A percentile compares a stretch with the other conserved stretches of the same genome.
These are phyloP conservation scores for Gymnoscelis rufifasciata DNA, from an alignment of 2,888 invertebrate species.

Conservation along the genomic window DNA sequence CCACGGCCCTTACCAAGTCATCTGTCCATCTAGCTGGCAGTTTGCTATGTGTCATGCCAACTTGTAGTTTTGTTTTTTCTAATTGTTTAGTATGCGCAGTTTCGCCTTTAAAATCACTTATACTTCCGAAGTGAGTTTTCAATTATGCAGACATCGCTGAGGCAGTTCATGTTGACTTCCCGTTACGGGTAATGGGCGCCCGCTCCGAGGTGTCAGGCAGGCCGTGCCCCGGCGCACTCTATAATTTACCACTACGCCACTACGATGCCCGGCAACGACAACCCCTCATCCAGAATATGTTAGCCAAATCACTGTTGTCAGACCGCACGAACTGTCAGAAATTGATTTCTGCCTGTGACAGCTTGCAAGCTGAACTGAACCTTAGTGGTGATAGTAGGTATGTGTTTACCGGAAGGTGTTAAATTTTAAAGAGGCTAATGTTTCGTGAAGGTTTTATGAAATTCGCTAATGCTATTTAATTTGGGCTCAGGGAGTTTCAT, in stretches of 20 bases:
- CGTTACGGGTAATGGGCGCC: constrained; percentile 64
- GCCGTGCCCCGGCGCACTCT: constrained; percentile 49
- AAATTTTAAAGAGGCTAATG: too few species aligned
- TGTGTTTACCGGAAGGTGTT: too few species aligned
- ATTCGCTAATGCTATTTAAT: too few species aligned
- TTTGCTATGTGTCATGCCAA: too few species aligned
- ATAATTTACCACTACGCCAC: constrained; percentile 52
- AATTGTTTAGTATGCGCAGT: too few species aligned
- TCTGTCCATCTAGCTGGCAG: too few species aligned
- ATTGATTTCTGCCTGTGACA: constrained; percentile 23
- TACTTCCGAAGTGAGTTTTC: background rate
- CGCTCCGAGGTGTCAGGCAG: constrained; percentile 61
- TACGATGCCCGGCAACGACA: constrained; percentile 42
- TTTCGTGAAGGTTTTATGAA: too few species aligned
- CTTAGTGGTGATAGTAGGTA: too few species aligned
- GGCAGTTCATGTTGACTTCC: constrained; percentile 35
- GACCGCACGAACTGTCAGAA: constrained; percentile 21
- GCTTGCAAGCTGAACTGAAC: background rate
- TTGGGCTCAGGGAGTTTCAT: too few species aligned
- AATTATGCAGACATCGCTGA: background rate
- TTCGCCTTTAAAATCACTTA: too few species aligned
- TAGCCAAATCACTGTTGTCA: constrained; percentile 40
- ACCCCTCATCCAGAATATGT: constrained; percentile 49
- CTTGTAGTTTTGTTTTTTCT: too few species aligned
- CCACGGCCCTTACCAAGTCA: too few species aligned